Conservation (phyloP, 2,113 vertebrate genomes). For the human region GRCh38 chr16:83547001-83547500, state of each 20-base stretch:
- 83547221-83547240: background rate
- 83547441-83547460: too few relatives aligned
- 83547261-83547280: background rate
- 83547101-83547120: rapidly evolving
- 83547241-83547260: background rate
- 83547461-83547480: too few relatives aligned
- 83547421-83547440: too few relatives aligned
- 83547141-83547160: background rate
- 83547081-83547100: background rate
- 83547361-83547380: too few relatives aligned
- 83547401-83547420: too few relatives aligned
- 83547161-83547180: background rate
- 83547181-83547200: background rate
- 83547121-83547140: background rate
- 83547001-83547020: background rate
- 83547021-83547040: background rate
- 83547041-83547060: background rate
- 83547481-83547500: too few relatives aligned
- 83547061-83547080: background rate
- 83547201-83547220: background rate
- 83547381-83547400: too few relatives aligned
- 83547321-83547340: too few relatives aligned
- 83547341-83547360: too few relatives aligned
- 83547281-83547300: background rate
- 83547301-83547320: too few relatives aligned